Percentiles rank a stretch among this genome's conserved stretches.
phyloP scores from a whole-genome alignment of 1,140 invertebrate species.

The Trichonephila inaurata region DNA sequence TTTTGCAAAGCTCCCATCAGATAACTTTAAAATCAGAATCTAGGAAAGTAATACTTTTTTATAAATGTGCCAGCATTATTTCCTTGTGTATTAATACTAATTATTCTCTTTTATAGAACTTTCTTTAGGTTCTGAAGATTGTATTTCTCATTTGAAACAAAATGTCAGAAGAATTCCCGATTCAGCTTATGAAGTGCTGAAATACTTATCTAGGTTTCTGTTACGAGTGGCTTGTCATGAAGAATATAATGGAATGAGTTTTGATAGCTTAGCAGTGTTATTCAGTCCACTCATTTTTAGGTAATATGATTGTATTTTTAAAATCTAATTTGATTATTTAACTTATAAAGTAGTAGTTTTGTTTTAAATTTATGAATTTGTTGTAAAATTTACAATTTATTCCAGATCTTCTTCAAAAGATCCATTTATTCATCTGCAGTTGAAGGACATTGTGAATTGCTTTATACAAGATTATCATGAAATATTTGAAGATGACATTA shows the following conservation, averaged over 20 bases:
- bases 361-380: not conserved
- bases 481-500: slow-evolving; percentile 79
- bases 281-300: slow-evolving; percentile 82
- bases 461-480: slow-evolving; percentile 81
- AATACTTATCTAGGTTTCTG: slow-evolving; percentile 81
- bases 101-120: slow-evolving; percentile 12
- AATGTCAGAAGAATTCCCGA: slow-evolving; percentile 79
- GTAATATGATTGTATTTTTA: slow-evolving; percentile 77
- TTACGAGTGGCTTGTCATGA: slow-evolving; percentile 80
- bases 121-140: slow-evolving; percentile 35
- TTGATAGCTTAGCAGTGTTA: slow-evolving; percentile 81
- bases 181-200: slow-evolving; percentile 80
- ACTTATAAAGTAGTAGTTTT: not conserved
- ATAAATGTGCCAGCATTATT: no score
- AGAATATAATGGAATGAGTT: slow-evolving; percentile 81
- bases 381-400: not conserved
- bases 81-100: no score
- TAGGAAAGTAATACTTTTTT: no score
- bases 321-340: no score
- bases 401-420: slow-evolving; percentile 36
- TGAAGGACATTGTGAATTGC: slow-evolving; percentile 81
- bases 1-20: no score
- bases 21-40: no score
- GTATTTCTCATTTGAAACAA: slow-evolving; percentile 74
- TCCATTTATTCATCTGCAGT: not conserved